Evolutionary conservation across 2,113 vertebrate genomes (phyloP), one percentile per base, ranked within the genome.

Genomic region (Nothobranchius kuhntae): DNA sequence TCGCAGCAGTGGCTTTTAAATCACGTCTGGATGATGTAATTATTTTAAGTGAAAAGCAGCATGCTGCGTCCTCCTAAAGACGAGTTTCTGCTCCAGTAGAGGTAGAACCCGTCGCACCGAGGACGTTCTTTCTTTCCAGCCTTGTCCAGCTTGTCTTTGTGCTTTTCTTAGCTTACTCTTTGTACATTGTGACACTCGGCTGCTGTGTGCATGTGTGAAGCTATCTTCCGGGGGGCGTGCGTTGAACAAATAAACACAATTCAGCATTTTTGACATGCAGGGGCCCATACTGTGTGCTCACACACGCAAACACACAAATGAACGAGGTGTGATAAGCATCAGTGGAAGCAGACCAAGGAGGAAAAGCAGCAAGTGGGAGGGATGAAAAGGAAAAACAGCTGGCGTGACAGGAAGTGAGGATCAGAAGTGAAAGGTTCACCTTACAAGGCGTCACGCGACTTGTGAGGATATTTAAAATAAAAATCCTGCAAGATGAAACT

Each of bases 121-220:
- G 15, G 59, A 50, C 0, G 9, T 1, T 44, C 40, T 40, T n/a
- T 56, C 38, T 52, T 15, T 15, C 53, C 46, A 51, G 26, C n/a
- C 17, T 9, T 47, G 44, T 63, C 30, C 0, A n/a, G 36, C 72
- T 51, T 61, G 76, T 75, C 66, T 61, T 66, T 13, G 53, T 44
- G 73, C 8, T 53, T 76, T 69, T 77, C 74, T 83, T 76, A 73
- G 52, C 68, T 21, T 44, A 1, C 53, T 64, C 53, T 63, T 69
- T 75, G 72, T 71, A 77, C 78, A 82, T 77, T 79, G 83, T 85
- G 74, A 73, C 75, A 80, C 30, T 54, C 73, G 78, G 75, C 74
- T 75, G 86, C 76, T 76, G 38, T 53, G 9, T 12, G 13, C 26
- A 21, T 58, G 51, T 0, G 1, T 40, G 26, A 6, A 35, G 40